phyloP scores from a whole-genome alignment of 2,113 vertebrate genomes.

The Chunga burmeisteri region DNA sequence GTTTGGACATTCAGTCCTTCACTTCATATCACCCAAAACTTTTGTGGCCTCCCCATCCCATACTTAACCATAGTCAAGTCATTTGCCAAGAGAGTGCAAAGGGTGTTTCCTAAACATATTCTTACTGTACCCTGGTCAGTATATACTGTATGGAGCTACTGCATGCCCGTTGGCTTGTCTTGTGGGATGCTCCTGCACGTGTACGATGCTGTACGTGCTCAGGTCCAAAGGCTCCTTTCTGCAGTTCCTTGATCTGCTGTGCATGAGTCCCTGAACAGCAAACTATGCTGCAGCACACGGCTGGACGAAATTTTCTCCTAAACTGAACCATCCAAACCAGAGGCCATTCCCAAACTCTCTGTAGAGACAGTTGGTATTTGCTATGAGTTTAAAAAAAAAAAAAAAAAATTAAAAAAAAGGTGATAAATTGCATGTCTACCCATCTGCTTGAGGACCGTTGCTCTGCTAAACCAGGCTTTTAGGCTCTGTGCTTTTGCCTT shows the following conservation, averaged over 20 bases:
- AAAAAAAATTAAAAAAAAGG: no score
- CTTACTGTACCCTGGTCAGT: neutral
- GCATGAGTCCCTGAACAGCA: neutral
- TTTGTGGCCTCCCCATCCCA: neutral
- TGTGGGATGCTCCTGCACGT: neutral
- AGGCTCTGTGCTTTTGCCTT: neutral
- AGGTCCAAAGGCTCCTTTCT: neutral
- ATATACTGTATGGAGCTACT: rapidly evolving
- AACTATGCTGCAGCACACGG: neutral
- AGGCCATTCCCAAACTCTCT: neutral
- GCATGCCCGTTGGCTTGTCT: rapidly evolving
- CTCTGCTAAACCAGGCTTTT: neutral
- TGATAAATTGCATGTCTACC: neutral
- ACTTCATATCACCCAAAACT: neutral
- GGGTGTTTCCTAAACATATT: neutral
- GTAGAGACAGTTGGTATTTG: neutral
- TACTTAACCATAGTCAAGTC: neutral
- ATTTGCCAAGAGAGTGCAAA: neutral
- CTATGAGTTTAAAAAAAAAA: neutral
- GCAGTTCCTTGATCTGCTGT: neutral
- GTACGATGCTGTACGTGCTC: neutral
- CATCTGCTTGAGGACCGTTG: neutral
- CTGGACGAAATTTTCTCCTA: neutral
- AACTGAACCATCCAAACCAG: neutral
- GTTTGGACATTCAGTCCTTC: neutral